Base-by-base conservation (phyloP, 2,113 vertebrate genomes). In the Illadopsis cleaveri region DNA sequence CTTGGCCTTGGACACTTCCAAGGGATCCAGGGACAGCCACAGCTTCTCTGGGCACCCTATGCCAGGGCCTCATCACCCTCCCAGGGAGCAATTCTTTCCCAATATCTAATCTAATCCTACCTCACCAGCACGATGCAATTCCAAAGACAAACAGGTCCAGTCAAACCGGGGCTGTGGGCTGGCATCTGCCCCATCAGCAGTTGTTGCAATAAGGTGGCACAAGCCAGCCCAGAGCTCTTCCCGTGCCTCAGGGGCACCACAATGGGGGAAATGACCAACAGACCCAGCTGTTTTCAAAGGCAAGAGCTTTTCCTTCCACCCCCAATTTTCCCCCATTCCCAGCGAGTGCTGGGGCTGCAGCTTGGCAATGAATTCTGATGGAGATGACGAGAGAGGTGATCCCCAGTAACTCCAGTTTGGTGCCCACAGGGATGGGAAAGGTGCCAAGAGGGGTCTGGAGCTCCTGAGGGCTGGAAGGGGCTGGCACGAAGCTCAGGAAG, bases 361-460 rank as follows among this genome's bases (percentile, higher is more conserved):
- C 64, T 6, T 0, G 2, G 33, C 42, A 12, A 11, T 0, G 2
- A 11, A 0, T 28, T 10, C 11, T 9, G 23, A 0, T 0, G 22
- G 23, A 76, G 68, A 2, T 10, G 82, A 30, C 2, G 31, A 69
- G 7, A 58, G 18, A 68, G 9, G 7, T 2, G 60, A 47, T 13
- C 6, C 42, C 44, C 86, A 22, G 50, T 3, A 5, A 4, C 8
- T 35, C 25, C 25, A 25, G 18, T 14, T n/a, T 5, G 21, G 25
- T 50, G 48, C 54, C 54, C 17, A 16, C n/a, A 2, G n/a, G 50
- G 78, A 3, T n/a, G 72, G 56, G 24, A 33, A 17, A 30, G 28
- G 20, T 76, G 25, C 70, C 70, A 31, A 37, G 47, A 10, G 24
- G 24, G 10, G 0, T 53, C 38, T 35, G 61, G 45, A 68, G 18